Conservation (phyloP, 2,888 invertebrate genomes). For the Xylota sylvarum region DNA sequence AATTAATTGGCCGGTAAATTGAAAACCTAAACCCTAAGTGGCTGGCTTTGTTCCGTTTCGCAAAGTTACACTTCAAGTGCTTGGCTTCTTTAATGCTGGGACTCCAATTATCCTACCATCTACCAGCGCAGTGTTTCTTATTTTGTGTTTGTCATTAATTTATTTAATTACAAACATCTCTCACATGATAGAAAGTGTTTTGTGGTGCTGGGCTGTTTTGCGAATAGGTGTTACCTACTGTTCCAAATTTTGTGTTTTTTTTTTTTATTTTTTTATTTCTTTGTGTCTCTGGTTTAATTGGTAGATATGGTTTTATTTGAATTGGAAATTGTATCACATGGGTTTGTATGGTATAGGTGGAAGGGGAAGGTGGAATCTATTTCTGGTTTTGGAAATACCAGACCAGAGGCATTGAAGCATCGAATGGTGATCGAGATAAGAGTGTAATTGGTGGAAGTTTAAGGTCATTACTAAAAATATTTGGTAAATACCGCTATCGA, state of each 20-base stretch:
- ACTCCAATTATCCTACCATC: not conserved
- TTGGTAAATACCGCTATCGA: not conserved
- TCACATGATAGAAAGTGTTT: constrained; percentile 47
- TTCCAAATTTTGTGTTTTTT: not conserved
- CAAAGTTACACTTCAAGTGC: constrained; percentile 12
- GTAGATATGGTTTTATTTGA: not conserved
- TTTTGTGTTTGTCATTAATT: constrained; percentile 41
- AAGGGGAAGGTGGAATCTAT: not conserved
- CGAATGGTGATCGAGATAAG: constrained; percentile 1
- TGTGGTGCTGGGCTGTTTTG: constrained; percentile 1
- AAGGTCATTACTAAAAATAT: not conserved
- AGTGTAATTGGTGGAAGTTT: not conserved
- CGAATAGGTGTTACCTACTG: constrained; percentile 30
- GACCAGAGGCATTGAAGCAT: not conserved
- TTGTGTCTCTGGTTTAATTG: constrained; percentile 5
- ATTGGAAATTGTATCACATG: constrained; percentile 16
- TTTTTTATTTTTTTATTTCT: not conserved
- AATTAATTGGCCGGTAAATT: constrained; percentile 44
- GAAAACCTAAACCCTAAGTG: constrained; percentile 4
- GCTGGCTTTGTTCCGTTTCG: constrained; percentile 12
- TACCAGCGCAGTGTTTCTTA: constrained; percentile 11
- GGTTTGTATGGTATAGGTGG: not conserved
- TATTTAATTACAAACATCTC: constrained; percentile 30
- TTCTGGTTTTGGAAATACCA: not conserved
- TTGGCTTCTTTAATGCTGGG: not conserved